phyloP scores from a whole-genome alignment of 2,797 vertebrate species.

The Amazona ochrocephala region DNA sequence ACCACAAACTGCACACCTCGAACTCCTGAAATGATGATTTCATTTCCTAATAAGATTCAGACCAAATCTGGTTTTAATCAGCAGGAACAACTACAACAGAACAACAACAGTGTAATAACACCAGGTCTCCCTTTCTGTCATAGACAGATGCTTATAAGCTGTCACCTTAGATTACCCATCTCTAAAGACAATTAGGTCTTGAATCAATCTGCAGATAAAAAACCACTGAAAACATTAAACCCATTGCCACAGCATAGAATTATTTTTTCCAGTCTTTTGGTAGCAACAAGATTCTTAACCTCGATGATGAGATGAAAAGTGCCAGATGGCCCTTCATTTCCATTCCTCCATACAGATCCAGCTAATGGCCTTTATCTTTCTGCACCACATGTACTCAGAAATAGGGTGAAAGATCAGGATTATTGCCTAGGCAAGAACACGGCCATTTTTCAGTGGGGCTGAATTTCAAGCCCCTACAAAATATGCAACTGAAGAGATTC shows the following conservation, averaged over 20 bases:
- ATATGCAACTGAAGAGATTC: background rate
- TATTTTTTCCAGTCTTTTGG: background rate
- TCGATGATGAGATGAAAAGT: background rate
- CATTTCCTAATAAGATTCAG: background rate
- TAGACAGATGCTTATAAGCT: background rate
- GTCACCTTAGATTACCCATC: background rate
- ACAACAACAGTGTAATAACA: background rate
- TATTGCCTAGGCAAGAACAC: background rate
- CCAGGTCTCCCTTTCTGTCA: background rate
- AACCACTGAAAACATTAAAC: background rate
- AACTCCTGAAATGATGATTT: background rate
- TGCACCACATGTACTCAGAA: background rate
- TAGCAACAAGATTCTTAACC: background rate
- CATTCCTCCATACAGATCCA: background rate
- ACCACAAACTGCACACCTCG: background rate
- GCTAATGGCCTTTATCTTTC: background rate
- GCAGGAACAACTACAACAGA: background rate
- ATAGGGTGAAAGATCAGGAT: background rate
- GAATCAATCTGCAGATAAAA: background rate
- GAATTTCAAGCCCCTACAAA: background rate
- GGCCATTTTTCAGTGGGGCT: background rate
- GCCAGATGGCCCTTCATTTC: conserved; percentile 1
- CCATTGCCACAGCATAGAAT: background rate
- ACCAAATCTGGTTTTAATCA: background rate
- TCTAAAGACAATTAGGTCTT: background rate